These are phyloP conservation scores for Chaenocephalus aceratus DNA, from an alignment of 2,113 vertebrate species.

Conservation along the genomic window DNA sequence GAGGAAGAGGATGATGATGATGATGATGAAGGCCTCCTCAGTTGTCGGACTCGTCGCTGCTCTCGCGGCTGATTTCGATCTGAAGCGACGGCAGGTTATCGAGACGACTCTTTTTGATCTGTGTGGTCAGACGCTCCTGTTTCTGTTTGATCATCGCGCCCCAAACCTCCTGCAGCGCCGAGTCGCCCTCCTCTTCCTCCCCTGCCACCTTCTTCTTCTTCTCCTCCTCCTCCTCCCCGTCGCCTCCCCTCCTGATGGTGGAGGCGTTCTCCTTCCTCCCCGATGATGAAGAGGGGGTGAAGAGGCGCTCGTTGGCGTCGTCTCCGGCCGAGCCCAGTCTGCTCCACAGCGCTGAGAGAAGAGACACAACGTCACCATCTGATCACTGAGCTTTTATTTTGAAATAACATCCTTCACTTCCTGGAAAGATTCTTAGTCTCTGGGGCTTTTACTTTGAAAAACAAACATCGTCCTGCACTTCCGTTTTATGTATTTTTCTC, in stretches of 20 bases:
- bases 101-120: conserved; percentile 94
- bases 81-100: conserved; percentile 96
- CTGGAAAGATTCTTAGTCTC: no score
- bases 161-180: conserved; percentile 93
- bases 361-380: no score
- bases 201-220: conserved; percentile 81
- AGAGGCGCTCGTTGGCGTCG: conserved; percentile 69
- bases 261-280: background rate
- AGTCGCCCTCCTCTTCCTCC: conserved; percentile 88
- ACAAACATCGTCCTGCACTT: no score
- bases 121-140: conserved; percentile 86
- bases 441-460: no score
- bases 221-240: background rate
- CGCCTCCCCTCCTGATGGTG: background rate
- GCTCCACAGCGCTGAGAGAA: conserved; percentile 89
- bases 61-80: conserved; percentile 98
- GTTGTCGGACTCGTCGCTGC: conserved; percentile 95
- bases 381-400: no score
- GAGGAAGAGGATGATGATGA: no score
- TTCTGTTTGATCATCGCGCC: conserved; percentile 98
- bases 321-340: conserved; percentile 88
- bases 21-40: conserved; percentile 81
- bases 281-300: conserved; percentile 39
- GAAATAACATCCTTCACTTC: no score
- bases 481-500: no score